phyloP scores from a whole-genome alignment of 2,888 invertebrate genomes.

The Drosophila picticornis region DNA sequence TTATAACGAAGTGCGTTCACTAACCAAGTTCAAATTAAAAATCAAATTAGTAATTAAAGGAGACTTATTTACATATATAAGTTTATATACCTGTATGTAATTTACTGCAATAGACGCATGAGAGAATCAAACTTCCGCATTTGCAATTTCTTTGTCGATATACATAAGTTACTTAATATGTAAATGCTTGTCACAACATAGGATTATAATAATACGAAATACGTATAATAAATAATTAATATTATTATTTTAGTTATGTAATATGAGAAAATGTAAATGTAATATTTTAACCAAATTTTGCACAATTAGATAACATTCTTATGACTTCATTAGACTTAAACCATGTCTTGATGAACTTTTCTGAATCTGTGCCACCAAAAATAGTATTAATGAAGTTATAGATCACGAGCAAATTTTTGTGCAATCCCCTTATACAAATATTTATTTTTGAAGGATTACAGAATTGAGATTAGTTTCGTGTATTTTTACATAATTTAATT shows the following conservation, averaged over 20 bases:
- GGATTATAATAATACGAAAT: background rate
- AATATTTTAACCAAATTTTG: background rate
- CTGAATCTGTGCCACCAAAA: conserved; percentile 15
- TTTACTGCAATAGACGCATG: background rate
- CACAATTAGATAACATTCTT: background rate
- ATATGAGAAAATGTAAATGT: background rate
- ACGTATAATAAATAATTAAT: conserved; percentile 1
- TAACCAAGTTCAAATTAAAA: background rate
- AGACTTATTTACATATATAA: conserved; percentile 8
- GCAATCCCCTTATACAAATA: conserved; percentile 1
- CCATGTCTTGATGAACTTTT: conserved; percentile 3
- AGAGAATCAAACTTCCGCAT: background rate
- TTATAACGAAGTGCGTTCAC: background rate
- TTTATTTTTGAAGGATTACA: conserved; percentile 5
- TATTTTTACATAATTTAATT: conserved; percentile 7
- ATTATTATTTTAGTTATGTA: background rate
- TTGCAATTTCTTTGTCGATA: background rate
- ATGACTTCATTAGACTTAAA: background rate
- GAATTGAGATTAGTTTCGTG: conserved; percentile 8
- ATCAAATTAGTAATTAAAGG: background rate
- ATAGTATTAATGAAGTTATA: background rate
- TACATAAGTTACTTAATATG: background rate
- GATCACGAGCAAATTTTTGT: background rate
- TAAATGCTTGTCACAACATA: background rate
- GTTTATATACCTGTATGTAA: background rate